A percentile compares a stretch with the other conserved stretches of the same genome.
These are phyloP conservation scores for Dasypus novemcinctus DNA, from an alignment of 2,113 vertebrate species.

Conservation along the genomic window DNA sequence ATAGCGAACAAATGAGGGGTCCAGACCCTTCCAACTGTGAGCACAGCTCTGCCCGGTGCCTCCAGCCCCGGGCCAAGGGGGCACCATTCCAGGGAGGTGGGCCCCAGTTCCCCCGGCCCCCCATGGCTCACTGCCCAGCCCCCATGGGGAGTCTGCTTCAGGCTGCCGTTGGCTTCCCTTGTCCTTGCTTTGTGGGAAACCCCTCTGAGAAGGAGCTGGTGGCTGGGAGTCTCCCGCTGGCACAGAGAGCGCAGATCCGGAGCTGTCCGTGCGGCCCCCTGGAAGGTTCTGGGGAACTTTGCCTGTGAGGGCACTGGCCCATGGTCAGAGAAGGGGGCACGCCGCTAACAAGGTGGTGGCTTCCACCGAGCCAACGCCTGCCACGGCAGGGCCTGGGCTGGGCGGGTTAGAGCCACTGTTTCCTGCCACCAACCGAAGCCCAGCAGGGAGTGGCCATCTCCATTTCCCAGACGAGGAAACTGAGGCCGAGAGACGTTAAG, in stretches of 20 bases:
- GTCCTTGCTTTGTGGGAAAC: slow-evolving; percentile 87
- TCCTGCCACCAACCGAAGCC: no score
- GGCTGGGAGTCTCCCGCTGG: slow-evolving; percentile 67
- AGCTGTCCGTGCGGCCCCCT: slow-evolving; percentile 43
- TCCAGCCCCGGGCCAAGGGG: no score
- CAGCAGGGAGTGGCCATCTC: no score
- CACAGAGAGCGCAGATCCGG: slow-evolving; percentile 55
- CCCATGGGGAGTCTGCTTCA: neutral
- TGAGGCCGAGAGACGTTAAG: neutral
- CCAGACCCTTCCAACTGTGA: no score
- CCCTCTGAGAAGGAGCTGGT: slow-evolving; percentile 63
- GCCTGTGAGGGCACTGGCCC: slow-evolving; percentile 46
- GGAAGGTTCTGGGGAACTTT: slow-evolving; percentile 47
- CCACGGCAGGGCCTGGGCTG: rapidly evolving
- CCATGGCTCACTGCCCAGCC: neutral
- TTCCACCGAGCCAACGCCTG: neutral
- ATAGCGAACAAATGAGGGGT: neutral
- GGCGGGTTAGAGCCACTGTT: rapidly evolving
- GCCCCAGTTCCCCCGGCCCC: neutral
- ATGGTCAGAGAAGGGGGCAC: neutral
- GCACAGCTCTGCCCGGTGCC: no score
- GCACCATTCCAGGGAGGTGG: neutral
- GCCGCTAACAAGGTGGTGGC: neutral
- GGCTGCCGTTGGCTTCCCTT: slow-evolving; percentile 82
- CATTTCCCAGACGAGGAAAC: neutral